Conservation (phyloP, 2,888 invertebrate genomes). For the Atrina japonica region DNA sequence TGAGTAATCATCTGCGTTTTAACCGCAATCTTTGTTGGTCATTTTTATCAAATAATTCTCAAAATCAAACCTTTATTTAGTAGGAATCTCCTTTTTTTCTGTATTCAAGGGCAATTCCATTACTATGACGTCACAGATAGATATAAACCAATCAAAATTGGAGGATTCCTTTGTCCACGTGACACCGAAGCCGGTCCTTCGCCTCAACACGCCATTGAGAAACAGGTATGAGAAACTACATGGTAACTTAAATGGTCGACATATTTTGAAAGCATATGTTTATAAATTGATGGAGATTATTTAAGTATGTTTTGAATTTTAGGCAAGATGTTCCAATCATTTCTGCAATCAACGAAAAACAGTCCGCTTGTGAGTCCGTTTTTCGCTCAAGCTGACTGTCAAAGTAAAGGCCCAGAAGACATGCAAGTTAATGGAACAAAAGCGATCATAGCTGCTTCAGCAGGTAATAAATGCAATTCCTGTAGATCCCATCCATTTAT, state of each 20-base stretch:
- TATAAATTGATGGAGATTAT: no score
- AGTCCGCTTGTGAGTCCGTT: slow-evolving; percentile 72
- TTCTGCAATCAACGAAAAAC: slow-evolving; percentile 76
- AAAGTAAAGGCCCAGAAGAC: slow-evolving; percentile 27
- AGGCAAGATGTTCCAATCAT: slow-evolving; percentile 73
- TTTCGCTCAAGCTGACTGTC: slow-evolving; percentile 25
- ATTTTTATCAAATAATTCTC: no score
- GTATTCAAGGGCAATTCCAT: no score
- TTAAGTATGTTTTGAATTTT: no score
- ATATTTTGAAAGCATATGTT: no score
- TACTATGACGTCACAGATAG: slow-evolving; percentile 8
- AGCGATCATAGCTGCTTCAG: slow-evolving; percentile 78
- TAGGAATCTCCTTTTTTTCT: no score
- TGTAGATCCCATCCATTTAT: no score
- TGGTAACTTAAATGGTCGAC: no score
- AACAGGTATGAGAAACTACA: not conserved
- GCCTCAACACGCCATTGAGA: slow-evolving; percentile 43
- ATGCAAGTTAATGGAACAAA: slow-evolving; percentile 68
- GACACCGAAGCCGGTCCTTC: slow-evolving; percentile 35
- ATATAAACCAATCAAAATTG: slow-evolving; percentile 3
- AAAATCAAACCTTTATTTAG: no score
- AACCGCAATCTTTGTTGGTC: no score
- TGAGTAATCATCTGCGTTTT: no score
- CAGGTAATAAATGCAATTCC: slow-evolving; percentile 50
- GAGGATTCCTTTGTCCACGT: slow-evolving; percentile 23